Evolutionary conservation across 2,888 invertebrate species (phyloP), one percentile per base, ranked within the genome.

Genomic region (Clostera curtula): DNA sequence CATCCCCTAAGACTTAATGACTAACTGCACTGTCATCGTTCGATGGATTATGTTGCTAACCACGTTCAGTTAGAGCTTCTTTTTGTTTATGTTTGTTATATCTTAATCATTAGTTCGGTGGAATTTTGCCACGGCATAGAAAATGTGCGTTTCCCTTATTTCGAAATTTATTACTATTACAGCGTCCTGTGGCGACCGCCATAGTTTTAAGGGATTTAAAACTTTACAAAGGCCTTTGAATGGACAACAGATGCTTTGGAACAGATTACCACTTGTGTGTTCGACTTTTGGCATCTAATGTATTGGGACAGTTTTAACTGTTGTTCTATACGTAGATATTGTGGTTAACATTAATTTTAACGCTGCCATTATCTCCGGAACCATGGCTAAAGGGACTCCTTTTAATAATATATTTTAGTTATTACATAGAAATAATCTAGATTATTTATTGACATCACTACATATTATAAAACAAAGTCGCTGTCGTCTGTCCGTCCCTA

Each of bases 101-200:
- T 50, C 57, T 36, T 50, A 37, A 60, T 57, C 65, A 56, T 67
- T 68, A 56, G 54, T 44, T 40, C 57, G 47, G 56, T 59, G 69
- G 71, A 73, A 73, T 77, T 80, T 80, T 56, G 76, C 77, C 65
- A 60, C 48, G 68, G 61, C 49, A 56, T 66, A 58, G 63, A 68
- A 76, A 76, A 74, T 72, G 70, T 71, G 66, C 64, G 72, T 73
- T 77, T 79, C 70, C 73, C 54, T 64, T 72, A 68, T 64, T 71
- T 62, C 38, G 60, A 67, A 73, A 80, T 82, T 79, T 82, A 79
- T 77, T 67, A 59, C 64, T 65, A 41, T 40, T 39, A 41, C 29
- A 30, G 44, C 36, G 40, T 54, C 56, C 60, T 50, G 56, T 25
- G 44, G 59, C 34, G 56, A 46, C 40, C 21, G 27, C 28, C 33